These are phyloP conservation scores for Nannospalax galili DNA, from an alignment of 2,113 vertebrate genomes.

Conservation along the genomic window DNA sequence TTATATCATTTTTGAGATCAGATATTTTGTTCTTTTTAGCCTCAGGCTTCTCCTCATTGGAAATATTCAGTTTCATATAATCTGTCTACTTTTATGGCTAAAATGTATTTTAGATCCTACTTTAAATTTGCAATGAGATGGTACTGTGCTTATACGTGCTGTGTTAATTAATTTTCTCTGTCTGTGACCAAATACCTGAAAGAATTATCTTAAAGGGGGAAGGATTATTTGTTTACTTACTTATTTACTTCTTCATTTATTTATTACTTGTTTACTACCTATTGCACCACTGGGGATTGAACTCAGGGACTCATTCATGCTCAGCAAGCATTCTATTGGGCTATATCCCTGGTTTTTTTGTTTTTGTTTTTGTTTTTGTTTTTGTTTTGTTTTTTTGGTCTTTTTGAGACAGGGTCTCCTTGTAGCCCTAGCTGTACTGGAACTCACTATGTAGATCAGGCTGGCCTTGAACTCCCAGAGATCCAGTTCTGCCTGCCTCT, in stretches of 20 bases:
- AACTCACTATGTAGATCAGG: too few relatives aligned
- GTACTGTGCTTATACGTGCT: background rate
- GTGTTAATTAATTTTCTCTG: background rate
- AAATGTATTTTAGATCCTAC: conserved; percentile 52
- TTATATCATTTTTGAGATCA: conserved; percentile 65
- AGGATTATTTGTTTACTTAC: background rate
- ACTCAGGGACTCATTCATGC: background rate
- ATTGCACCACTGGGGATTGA: background rate
- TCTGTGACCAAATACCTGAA: background rate
- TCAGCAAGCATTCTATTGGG: too few relatives aligned
- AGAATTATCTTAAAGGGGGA: background rate
- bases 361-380: background rate
- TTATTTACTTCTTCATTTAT: background rate
- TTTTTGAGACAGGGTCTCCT: background rate
- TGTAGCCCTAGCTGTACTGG: too few relatives aligned
- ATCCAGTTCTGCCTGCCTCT: too few relatives aligned
- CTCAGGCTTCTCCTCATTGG: conserved; percentile 36
- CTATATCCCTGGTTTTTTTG: background rate
- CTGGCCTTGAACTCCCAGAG: too few relatives aligned
- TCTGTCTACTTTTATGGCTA: conserved; percentile 52
- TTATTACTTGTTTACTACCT: background rate
- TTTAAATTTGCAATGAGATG: conserved; percentile 32
- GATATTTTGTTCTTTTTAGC: conserved; percentile 50
- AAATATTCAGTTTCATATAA: conserved; percentile 54
- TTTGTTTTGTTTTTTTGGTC: too few relatives aligned